A percentile compares a stretch with the other conserved stretches of the same genome.
These are phyloP conservation scores for Drosophila lacicola DNA, from an alignment of 2,888 invertebrate genomes.

Conservation along the genomic window DNA sequence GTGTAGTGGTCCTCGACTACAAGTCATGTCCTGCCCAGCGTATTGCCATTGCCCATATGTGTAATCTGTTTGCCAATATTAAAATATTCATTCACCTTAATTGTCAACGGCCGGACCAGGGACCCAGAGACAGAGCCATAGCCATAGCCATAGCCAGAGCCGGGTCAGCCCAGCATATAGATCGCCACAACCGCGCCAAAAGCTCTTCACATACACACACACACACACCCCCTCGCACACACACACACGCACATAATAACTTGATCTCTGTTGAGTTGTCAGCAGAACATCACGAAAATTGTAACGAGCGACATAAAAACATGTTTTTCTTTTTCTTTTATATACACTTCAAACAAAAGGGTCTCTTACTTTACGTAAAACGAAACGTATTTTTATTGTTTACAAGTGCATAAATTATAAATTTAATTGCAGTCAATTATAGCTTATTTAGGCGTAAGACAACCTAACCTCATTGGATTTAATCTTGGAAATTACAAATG, in stretches of 20 bases:
- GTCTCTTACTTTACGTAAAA: neutral
- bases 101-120: conserved; percentile 68
- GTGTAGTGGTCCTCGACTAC: conserved; percentile 1
- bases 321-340: conserved; percentile 18
- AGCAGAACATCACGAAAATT: conserved; percentile 80
- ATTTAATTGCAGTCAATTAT: too few species aligned
- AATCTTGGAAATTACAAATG: too few species aligned
- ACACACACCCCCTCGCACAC: conserved; percentile 16
- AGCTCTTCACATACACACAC: conserved; percentile 48
- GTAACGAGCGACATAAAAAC: conserved; percentile 69
- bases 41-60: conserved; percentile 69
- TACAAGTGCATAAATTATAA: neutral
- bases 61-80: conserved; percentile 81
- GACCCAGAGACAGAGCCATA: conserved; percentile 5
- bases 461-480: too few species aligned
- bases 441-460: too few species aligned
- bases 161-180: conserved; percentile 39
- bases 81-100: conserved; percentile 80
- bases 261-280: conserved; percentile 80
- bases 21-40: conserved; percentile 46
- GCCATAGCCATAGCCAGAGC: conserved; percentile 24
- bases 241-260: conserved; percentile 65
- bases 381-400: neutral
- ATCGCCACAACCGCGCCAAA: conserved; percentile 63
- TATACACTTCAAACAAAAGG: conserved; percentile 2